Conservation (phyloP, 2,888 invertebrate species). For the Calameuta pallipes region DNA sequence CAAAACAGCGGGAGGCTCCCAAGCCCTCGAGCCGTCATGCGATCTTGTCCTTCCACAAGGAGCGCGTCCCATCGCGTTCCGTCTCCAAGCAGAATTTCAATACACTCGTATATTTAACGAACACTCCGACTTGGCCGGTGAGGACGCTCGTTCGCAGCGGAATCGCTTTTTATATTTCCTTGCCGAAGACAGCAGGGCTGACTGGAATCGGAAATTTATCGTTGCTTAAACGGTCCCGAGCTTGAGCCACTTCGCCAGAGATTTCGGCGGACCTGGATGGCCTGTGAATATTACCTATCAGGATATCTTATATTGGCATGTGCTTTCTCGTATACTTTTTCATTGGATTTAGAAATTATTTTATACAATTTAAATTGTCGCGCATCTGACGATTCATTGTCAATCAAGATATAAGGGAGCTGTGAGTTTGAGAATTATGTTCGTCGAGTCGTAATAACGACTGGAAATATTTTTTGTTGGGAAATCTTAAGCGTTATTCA, state of each 20-base stretch:
- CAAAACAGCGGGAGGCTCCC: constrained; percentile 60
- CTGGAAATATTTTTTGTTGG: not conserved
- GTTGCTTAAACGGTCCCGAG: constrained; percentile 43
- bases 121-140: constrained; percentile 39
- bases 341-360: not conserved
- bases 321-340: not conserved
- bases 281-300: not conserved
- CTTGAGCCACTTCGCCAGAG: constrained; percentile 32
- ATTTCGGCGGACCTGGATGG: constrained; percentile 6
- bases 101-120: constrained; percentile 63
- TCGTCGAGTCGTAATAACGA: not conserved
- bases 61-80: constrained; percentile 52
- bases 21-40: constrained; percentile 55
- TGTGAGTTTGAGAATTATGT: not conserved
- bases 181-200: constrained; percentile 33
- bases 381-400: not conserved
- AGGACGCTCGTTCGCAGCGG: constrained; percentile 18
- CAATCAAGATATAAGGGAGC: not conserved
- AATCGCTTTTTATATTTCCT: constrained; percentile 44
- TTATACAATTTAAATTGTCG: not conserved
- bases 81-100: constrained; percentile 57
- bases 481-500: too few species aligned
- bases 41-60: constrained; percentile 60
- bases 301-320: not conserved
- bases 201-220: constrained; percentile 53